Percentiles rank a stretch among this genome's conserved stretches.
These are phyloP conservation scores for Anastrepha ludens DNA, from an alignment of 1,140 invertebrate species.

Conservation along the genomic window DNA sequence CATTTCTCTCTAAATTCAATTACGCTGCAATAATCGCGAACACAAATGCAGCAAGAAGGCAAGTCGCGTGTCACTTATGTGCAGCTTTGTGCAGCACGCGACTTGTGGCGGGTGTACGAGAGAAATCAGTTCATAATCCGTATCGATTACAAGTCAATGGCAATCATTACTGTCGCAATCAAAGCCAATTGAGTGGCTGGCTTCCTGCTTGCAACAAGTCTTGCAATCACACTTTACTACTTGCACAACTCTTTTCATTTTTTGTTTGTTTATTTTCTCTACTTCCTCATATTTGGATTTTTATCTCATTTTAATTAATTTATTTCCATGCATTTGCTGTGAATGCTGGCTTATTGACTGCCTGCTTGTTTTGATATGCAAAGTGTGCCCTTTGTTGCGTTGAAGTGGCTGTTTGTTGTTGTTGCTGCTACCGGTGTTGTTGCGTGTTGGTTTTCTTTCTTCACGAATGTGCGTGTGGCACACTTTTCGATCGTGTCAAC, in stretches of 20 bases:
- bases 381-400: not conserved
- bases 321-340: not conserved
- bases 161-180: slow-evolving; percentile 1
- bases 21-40: not conserved
- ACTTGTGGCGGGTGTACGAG: not conserved
- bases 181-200: not conserved
- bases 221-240: not conserved
- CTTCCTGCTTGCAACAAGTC: slow-evolving; percentile 1
- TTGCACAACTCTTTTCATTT: no score
- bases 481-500: not conserved
- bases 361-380: not conserved
- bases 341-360: not conserved
- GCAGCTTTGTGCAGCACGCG: not conserved
- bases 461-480: not conserved
- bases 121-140: slow-evolving; percentile 17
- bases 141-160: slow-evolving; percentile 44
- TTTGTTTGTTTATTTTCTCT: not conserved
- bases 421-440: not conserved
- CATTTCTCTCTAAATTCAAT: slow-evolving; percentile 22
- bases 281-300: not conserved
- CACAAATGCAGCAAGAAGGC: not conserved
- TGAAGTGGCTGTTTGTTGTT: not conserved
- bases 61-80: not conserved
- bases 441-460: not conserved
- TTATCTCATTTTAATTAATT: not conserved